A percentile compares a stretch with the other conserved stretches of the same genome.
Conservation (phyloP, 2,797 vertebrate species). For the Tapera naevia region DNA sequence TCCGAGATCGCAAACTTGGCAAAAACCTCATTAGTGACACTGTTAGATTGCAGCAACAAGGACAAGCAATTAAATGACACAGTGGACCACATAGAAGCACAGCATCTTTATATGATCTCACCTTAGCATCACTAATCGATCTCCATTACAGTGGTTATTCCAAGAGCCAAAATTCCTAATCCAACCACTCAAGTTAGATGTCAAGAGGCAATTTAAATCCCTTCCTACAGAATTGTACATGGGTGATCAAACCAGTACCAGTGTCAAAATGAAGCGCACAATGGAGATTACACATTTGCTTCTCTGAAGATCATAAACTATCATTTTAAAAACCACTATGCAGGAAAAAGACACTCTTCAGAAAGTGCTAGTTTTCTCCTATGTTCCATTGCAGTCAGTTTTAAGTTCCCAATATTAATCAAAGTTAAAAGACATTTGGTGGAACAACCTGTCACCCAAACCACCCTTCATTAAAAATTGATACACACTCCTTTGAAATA, state of each 20-base stretch:
- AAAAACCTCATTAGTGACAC: not conserved
- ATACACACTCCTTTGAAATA: not conserved
- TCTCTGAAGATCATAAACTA: not conserved
- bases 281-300: not conserved
- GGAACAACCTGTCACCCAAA: not conserved
- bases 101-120: not conserved
- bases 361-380: not conserved
- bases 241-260: not conserved
- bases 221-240: not conserved
- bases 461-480: not conserved
- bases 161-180: not conserved
- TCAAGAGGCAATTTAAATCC: not conserved
- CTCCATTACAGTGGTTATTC: not conserved
- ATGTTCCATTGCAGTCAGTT: not conserved
- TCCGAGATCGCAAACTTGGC: accelerated
- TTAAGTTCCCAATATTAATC: not conserved
- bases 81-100: not conserved
- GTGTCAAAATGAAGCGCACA: not conserved
- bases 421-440: not conserved
- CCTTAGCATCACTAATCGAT: not conserved
- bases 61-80: not conserved
- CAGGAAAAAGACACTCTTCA: not conserved
- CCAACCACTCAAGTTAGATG: not conserved
- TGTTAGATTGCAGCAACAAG: not conserved
- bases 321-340: not conserved